Percentiles rank a stretch among this genome's conserved stretches.
These are phyloP conservation scores for Psittacula derbiana DNA, from an alignment of 2,797 vertebrate species.

Conservation along the genomic window DNA sequence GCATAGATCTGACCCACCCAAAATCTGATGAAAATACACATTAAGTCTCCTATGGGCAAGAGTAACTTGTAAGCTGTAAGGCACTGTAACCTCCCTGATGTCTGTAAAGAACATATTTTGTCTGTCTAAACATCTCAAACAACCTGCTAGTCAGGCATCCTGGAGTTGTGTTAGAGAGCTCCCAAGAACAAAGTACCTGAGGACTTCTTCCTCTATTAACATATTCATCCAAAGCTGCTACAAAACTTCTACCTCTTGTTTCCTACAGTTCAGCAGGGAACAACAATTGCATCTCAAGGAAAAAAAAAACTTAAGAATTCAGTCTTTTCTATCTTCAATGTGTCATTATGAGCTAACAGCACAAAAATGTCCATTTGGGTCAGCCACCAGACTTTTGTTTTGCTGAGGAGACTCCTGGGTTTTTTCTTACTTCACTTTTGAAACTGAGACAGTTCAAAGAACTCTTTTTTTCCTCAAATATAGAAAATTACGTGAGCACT, in stretches of 20 bases:
- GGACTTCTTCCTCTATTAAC: background rate
- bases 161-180: background rate
- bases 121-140: background rate
- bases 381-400: background rate
- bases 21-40: background rate
- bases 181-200: background rate
- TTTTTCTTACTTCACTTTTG: slow-evolving; percentile 6
- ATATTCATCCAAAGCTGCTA: background rate
- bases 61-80: background rate
- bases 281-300: background rate
- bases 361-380: background rate
- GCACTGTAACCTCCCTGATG: background rate
- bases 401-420: background rate
- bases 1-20: background rate
- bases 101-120: background rate
- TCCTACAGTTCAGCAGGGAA: background rate
- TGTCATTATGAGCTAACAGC: background rate
- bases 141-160: background rate
- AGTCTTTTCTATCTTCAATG: background rate
- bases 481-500: background rate
- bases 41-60: background rate
- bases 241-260: background rate
- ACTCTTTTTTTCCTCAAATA: background rate
- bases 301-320: background rate
- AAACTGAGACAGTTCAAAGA: slow-evolving; percentile 20